phyloP scores from a whole-genome alignment of 2,113 vertebrate species.

The Numida meleagris region DNA sequence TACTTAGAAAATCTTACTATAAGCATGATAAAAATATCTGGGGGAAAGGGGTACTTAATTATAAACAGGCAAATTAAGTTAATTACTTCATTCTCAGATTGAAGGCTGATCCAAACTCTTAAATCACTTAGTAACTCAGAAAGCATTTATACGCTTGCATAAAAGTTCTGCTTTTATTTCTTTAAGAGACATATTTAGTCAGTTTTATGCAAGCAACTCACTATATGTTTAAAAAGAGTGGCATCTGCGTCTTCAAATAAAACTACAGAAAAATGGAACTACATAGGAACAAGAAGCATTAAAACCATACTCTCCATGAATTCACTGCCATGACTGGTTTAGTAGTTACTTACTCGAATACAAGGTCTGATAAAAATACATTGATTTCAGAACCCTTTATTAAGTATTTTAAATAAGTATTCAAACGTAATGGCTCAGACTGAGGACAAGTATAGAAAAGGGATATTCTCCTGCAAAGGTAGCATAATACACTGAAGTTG shows the following conservation, averaged over 20 bases:
- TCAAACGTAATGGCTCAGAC: background rate
- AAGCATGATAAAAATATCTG: background rate
- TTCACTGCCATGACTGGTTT: background rate
- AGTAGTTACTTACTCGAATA: background rate
- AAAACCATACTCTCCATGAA: background rate
- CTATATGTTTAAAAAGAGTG: accelerated
- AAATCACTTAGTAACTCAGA: background rate
- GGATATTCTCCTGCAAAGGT: background rate
- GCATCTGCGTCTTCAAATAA: background rate
- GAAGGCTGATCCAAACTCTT: background rate
- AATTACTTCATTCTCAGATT: background rate
- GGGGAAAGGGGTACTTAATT: background rate
- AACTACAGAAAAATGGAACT: background rate
- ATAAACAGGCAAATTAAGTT: background rate
- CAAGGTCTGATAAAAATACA: background rate
- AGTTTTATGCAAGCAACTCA: background rate
- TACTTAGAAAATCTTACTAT: background rate
- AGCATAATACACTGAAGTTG: background rate
- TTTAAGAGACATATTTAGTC: background rate
- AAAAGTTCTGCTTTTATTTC: background rate
- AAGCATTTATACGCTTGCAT: accelerated
- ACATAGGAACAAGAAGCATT: background rate
- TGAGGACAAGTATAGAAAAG: background rate
- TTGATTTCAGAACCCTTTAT: background rate
- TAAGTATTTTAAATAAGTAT: background rate